phyloP scores from a whole-genome alignment of 2,888 invertebrate species.

The Drosophila parthenogenetica region DNA sequence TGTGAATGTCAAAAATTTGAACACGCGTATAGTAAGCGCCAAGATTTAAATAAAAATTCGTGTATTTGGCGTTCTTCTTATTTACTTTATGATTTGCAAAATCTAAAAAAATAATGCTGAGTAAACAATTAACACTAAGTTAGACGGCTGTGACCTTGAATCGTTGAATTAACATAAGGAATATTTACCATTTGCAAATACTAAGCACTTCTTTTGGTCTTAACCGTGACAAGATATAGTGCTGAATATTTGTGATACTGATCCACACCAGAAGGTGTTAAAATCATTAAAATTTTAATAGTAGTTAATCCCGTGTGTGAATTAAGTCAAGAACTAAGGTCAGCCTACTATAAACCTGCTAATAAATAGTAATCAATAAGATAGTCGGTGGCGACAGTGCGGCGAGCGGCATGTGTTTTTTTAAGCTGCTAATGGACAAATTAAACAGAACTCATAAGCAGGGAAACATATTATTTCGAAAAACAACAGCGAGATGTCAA shows the following conservation, averaged over 20 bases:
- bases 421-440: slow-evolving; percentile 58
- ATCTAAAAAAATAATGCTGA: background rate
- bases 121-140: slow-evolving; percentile 3
- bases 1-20: background rate
- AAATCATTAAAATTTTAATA: background rate
- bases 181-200: slow-evolving; percentile 2
- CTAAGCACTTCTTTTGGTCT: background rate
- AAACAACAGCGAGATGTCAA: slow-evolving; percentile 50
- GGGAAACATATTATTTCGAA: slow-evolving; percentile 56
- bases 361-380: slow-evolving; percentile 48
- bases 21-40: background rate
- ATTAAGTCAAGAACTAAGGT: slow-evolving; percentile 37
- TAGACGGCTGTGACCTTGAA: slow-evolving; percentile 2
- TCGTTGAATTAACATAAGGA: background rate
- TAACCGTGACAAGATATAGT: slow-evolving; percentile 6
- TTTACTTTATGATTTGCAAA: slow-evolving; percentile 2
- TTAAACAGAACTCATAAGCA: slow-evolving; percentile 63
- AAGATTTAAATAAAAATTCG: background rate
- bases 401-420: slow-evolving; percentile 6
- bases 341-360: slow-evolving; percentile 38
- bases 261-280: slow-evolving; percentile 8
- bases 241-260: background rate
- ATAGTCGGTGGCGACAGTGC: slow-evolving; percentile 12
- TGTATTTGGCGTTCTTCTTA: background rate
- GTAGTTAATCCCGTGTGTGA: background rate